These are phyloP conservation scores for Podilymbus podiceps DNA, from an alignment of 2,113 vertebrate genomes.

Conservation along the genomic window DNA sequence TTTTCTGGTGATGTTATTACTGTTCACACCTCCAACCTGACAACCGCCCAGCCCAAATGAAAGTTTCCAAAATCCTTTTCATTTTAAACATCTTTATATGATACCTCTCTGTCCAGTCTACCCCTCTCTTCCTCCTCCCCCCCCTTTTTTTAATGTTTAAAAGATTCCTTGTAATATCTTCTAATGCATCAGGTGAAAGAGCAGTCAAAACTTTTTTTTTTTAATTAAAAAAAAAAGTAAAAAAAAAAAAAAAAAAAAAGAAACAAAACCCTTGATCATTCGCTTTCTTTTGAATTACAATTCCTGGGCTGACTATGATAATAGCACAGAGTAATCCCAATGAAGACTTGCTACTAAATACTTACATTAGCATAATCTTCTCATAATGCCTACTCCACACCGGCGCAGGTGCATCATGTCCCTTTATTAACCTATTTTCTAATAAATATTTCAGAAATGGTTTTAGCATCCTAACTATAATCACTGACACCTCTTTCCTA, in stretches of 20 bases:
- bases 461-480: conserved; percentile 15
- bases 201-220: neutral
- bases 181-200: neutral
- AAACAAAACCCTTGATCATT: neutral
- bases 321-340: conserved; percentile 10
- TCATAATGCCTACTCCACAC: neutral
- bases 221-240: neutral
- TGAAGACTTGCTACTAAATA: neutral
- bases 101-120: neutral
- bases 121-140: too few species aligned
- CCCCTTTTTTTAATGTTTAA: neutral
- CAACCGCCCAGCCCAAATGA: neutral
- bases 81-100: neutral
- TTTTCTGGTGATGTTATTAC: neutral
- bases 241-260: neutral
- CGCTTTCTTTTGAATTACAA: neutral
- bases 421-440: conserved; percentile 33
- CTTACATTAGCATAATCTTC: conserved; percentile 24
- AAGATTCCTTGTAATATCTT: neutral
- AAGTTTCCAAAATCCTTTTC: neutral
- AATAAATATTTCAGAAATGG: neutral
- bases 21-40: neutral
- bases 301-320: neutral
- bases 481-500: neutral
- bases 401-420: neutral